phyloP scores from a whole-genome alignment of 2,797 vertebrate genomes.

The Gouania willdenowi region DNA sequence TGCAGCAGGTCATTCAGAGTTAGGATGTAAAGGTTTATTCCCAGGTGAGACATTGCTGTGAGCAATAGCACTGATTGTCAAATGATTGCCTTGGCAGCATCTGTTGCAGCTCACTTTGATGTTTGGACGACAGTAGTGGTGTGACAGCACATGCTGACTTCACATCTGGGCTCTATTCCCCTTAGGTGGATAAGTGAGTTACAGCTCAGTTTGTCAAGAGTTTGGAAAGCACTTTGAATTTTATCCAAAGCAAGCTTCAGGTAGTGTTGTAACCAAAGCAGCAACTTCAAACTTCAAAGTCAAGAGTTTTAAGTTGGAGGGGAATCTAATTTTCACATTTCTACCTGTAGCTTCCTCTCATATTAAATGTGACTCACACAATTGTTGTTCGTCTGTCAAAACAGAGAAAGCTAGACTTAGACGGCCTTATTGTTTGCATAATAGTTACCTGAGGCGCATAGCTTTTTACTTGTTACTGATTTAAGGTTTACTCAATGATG shows the following conservation, averaged over 20 bases:
- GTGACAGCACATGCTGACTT: constrained; percentile 58
- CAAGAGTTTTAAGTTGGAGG: too few species aligned
- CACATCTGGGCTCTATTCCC: constrained; percentile 44
- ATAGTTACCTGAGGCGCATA: too few species aligned
- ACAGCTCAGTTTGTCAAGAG: constrained; percentile 35
- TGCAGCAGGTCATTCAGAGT: constrained; percentile 18
- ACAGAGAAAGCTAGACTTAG: too few species aligned
- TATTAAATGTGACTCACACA: too few species aligned
- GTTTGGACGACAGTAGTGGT: constrained; percentile 46
- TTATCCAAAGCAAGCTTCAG: constrained; percentile 19
- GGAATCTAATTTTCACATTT: too few species aligned
- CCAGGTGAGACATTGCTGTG: constrained; percentile 26
- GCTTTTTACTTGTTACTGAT: too few species aligned
- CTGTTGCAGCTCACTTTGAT: constrained; percentile 44
- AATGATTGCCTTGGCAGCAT: constrained; percentile 32
- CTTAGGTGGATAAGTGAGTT: constrained; percentile 31
- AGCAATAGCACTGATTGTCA: constrained; percentile 43
- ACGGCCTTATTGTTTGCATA: too few species aligned
- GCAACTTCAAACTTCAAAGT: constrained; percentile 26
- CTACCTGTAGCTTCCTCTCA: too few species aligned
- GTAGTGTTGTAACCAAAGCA: constrained; percentile 18
- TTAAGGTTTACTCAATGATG: too few species aligned
- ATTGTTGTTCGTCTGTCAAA: too few species aligned
- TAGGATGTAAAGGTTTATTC: constrained; percentile 41
- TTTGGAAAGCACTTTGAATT: constrained; percentile 25